Base-by-base conservation (phyloP, 2,888 invertebrate genomes). In the Pristionchus entomophagus region DNA sequence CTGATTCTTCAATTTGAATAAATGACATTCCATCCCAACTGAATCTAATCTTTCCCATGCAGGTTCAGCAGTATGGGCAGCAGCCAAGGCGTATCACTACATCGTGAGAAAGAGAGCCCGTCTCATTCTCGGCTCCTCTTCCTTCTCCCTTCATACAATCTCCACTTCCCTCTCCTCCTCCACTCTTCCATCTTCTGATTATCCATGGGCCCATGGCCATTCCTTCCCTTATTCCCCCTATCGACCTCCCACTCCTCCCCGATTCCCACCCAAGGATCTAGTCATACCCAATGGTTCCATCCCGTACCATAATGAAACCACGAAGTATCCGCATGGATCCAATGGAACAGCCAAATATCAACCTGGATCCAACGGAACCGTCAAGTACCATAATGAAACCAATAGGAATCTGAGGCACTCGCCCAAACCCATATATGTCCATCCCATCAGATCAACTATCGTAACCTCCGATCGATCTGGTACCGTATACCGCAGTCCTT, bases 71-170 rank as follows among this genome's bases (percentile, higher is more conserved):
- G 88, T 90, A 83, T 90, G 90, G 90, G 88, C 89, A 26, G 89
- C 90, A 19, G 88, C 90, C 17, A 90, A 90, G 82, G 90, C 90
- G 53, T 90, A 90, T 81, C 90, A 90, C 62, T 90, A 88, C 86
- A 85, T 90, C 6, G 87, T 87, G 3, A 87, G 87, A 32, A 89
- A 89, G 73, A 82, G 85, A 6, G 86, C 87, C 65, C 87, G 88
- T 14, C 80, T 87, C 22, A 86, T 41, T n/a, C 12, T 1, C 14
- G 53, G 26, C n/a, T 19, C 22, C 17, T 59, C 56, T 0, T 17
- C 56, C 41, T 59, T 45, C 29, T 82, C 82, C 12, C 35, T 82
- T 17, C 38, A 59, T n/a, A 80, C 78, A 1, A 49, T 80, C 29
- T 80, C 78, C 17, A 29, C 78, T 12, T 80, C 78, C 32, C 51